These are phyloP conservation scores for Automeris io DNA, from an alignment of 2,888 invertebrate genomes.

Conservation along the genomic window DNA sequence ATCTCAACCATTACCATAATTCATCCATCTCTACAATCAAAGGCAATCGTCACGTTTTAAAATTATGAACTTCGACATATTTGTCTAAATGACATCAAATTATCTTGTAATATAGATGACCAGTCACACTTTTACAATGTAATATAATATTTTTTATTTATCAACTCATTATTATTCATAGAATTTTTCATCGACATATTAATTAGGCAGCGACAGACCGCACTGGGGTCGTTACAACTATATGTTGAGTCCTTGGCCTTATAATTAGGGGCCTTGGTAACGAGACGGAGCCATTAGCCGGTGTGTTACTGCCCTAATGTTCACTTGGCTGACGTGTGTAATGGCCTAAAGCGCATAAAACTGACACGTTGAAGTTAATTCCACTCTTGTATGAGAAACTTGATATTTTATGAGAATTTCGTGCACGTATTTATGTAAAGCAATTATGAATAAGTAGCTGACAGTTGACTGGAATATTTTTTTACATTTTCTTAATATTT, in stretches of 20 bases:
- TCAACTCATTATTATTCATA: slow-evolving; percentile 16
- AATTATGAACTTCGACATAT: no score
- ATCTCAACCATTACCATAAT: no score
- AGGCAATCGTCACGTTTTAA: no score
- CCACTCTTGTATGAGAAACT: slow-evolving; percentile 14
- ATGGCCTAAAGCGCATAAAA: slow-evolving; percentile 18
- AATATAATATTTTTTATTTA: slow-evolving; percentile 2
- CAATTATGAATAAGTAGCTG: background rate
- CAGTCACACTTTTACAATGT: background rate
- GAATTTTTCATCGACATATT: slow-evolving; percentile 14
- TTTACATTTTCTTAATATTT: no score
- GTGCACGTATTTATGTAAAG: background rate
- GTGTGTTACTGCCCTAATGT: slow-evolving; percentile 49
- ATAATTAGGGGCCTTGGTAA: slow-evolving; percentile 49
- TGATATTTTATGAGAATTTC: slow-evolving; percentile 3
- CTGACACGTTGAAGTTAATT: slow-evolving; percentile 12
- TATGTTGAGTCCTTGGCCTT: slow-evolving; percentile 34
- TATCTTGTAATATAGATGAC: background rate
- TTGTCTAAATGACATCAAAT: no score
- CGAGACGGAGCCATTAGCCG: slow-evolving; percentile 42
- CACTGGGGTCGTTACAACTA: slow-evolving; percentile 24
- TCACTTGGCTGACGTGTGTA: slow-evolving; percentile 37
- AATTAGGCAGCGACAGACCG: slow-evolving; percentile 12
- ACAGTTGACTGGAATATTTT: no score
- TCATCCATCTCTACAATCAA: no score